A percentile compares a stretch with the other conserved stretches of the same genome.
Conservation (phyloP, 2,113 vertebrate species). For the Marmota flaviventris region DNA sequence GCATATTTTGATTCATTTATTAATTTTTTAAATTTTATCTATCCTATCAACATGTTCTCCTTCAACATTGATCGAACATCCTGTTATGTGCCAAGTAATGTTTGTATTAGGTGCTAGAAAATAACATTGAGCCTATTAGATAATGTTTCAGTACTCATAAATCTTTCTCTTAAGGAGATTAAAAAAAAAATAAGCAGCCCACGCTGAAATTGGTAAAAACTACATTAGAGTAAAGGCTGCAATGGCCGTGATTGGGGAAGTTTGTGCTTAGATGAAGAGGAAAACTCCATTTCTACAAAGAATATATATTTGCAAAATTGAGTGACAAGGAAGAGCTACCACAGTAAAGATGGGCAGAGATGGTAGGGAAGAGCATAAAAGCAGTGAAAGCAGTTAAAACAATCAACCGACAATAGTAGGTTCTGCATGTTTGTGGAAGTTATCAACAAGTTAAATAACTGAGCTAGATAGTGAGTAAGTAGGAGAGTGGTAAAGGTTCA, state of each 20-base stretch:
- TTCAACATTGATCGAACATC: background rate
- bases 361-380: background rate
- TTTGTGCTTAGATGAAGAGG: background rate
- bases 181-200: background rate
- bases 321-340: background rate
- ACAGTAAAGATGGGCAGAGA: background rate
- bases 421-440: too few relatives aligned
- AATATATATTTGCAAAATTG: background rate
- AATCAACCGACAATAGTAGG: fast-evolving
- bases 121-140: background rate
- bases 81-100: background rate
- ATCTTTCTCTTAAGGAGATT: background rate
- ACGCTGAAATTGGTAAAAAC: background rate
- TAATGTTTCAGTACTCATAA: background rate
- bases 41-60: background rate
- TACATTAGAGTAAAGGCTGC: background rate
- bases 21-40: background rate
- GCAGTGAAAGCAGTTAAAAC: background rate
- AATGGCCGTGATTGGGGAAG: background rate
- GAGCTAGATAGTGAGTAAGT: background rate
- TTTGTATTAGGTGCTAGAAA: background rate
- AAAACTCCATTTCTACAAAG: background rate
- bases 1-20: background rate
- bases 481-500: background rate
- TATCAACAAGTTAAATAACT: background rate